A percentile compares a stretch with the other conserved stretches of the same genome.
phyloP scores from a whole-genome alignment of 2,797 vertebrate species.

The Antennarius maculatus region DNA sequence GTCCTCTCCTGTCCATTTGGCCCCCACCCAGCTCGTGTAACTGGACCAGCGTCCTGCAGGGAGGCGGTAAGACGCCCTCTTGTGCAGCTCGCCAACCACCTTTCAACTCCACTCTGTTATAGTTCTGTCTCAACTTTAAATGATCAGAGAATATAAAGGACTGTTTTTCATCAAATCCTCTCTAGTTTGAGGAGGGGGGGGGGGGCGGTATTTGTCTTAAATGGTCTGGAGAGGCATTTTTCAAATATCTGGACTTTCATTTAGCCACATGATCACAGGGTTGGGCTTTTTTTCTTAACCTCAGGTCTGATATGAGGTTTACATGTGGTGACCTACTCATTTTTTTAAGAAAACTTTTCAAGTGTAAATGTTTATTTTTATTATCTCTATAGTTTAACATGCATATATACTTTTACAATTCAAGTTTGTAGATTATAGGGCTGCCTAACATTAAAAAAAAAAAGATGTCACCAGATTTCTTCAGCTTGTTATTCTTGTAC shows the following conservation, averaged over 20 bases:
- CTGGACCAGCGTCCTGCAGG: conserved; percentile 41
- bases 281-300: conserved; percentile 33
- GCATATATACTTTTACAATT: conserved; percentile 66
- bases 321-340: conserved; percentile 45
- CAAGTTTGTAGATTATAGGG: conserved; percentile 52
- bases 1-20: conserved; percentile 43
- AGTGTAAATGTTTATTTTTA: conserved; percentile 61
- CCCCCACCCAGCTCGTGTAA: conserved; percentile 25
- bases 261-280: conserved; percentile 52
- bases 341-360: conserved; percentile 54
- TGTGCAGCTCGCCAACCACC: conserved; percentile 20
- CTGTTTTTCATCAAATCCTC: conserved; percentile 2
- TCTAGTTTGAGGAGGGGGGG: not conserved
- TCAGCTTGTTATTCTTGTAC: too few relatives aligned
- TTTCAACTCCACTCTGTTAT: conserved; percentile 9
- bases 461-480: too few relatives aligned
- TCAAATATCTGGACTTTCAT: conserved; percentile 40
- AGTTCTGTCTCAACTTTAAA: conserved; percentile 8
- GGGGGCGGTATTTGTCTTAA: not conserved
- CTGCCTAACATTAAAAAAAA: too few relatives aligned
- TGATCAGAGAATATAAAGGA: not conserved
- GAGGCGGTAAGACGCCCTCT: conserved; percentile 45
- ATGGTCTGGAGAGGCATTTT: too few relatives aligned
- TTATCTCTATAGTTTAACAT: conserved; percentile 53
- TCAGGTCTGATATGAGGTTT: conserved; percentile 47